Conservation (phyloP, 2,113 vertebrate species). For the Lepidothrix coronata region DNA sequence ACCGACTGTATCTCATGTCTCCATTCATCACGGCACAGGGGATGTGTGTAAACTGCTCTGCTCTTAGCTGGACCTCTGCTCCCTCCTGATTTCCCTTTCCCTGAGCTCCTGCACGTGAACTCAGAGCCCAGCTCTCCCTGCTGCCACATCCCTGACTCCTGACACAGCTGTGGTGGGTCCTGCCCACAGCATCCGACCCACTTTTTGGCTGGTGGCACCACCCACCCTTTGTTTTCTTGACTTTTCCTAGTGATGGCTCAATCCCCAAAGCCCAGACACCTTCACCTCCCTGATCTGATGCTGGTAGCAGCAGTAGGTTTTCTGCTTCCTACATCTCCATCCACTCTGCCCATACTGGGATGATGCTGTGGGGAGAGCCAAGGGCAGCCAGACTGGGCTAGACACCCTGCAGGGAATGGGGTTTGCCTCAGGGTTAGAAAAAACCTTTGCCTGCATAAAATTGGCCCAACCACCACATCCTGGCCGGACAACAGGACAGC, state of each 20-base stretch:
- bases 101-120: not conserved
- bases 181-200: rapidly evolving
- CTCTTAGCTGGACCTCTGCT: not conserved
- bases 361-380: not conserved
- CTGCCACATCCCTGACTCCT: not conserved
- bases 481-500: not conserved
- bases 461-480: rapidly evolving
- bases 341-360: not conserved
- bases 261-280: rapidly evolving
- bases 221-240: not conserved
- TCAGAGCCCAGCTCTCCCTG: not conserved
- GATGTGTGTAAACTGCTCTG: not conserved
- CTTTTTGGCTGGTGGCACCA: not conserved
- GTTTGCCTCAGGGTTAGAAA: not conserved
- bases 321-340: not conserved
- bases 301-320: not conserved
- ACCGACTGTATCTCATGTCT: not conserved
- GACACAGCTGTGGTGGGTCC: rapidly evolving
- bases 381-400: not conserved
- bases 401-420: not conserved
- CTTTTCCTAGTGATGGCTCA: not conserved
- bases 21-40: not conserved
- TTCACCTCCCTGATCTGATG: not conserved
- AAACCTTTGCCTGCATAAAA: not conserved
- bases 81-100: not conserved